Evolutionary conservation across 2,113 vertebrate species (phyloP).

Genomic region (Myxocyprinus asiaticus): DNA sequence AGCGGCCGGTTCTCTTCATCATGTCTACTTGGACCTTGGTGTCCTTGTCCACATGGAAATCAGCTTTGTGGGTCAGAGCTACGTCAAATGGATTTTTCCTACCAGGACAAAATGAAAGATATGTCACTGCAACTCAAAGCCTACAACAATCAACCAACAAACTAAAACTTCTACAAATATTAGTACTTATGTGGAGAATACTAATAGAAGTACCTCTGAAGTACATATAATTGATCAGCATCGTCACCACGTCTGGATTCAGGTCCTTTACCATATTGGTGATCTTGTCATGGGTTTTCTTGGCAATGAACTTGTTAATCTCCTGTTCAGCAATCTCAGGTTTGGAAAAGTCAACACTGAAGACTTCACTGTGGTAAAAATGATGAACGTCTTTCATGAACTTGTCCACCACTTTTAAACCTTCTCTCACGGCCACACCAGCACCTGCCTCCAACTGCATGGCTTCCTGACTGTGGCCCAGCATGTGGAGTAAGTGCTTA

Average conservation of each 20-base stretch:
- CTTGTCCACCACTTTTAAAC: conserved; percentile 52
- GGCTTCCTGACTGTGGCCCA: conserved; percentile 61
- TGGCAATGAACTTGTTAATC: conserved; percentile 71
- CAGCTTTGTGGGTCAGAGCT: conserved; percentile 45
- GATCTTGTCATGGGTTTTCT: conserved; percentile 75
- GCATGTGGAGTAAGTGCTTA: conserved; percentile 62
- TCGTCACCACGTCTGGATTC: conserved; percentile 65
- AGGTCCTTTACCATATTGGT: conserved; percentile 72
- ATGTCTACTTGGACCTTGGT: conserved; percentile 77
- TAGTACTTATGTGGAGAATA: not conserved
- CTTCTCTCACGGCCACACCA: conserved; percentile 59
- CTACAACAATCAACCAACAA: not conserved
- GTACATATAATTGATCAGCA: conserved; percentile 77
- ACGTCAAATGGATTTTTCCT: conserved; percentile 76
- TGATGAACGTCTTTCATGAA: conserved; percentile 66
- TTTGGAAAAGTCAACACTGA: conserved; percentile 76
- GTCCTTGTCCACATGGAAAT: conserved; percentile 71
- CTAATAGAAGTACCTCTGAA: conserved; percentile 48
- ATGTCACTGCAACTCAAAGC: too few relatives aligned
- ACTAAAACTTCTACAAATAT: not conserved
- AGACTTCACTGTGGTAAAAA: conserved; percentile 62
- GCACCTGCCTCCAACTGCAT: conserved; percentile 69
- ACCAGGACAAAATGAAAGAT: not conserved
- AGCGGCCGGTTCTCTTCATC: conserved; percentile 69
- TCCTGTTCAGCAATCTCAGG: conserved; percentile 60